Conservation (phyloP, 2,797 vertebrate genomes). For the Catharus ustulatus region DNA sequence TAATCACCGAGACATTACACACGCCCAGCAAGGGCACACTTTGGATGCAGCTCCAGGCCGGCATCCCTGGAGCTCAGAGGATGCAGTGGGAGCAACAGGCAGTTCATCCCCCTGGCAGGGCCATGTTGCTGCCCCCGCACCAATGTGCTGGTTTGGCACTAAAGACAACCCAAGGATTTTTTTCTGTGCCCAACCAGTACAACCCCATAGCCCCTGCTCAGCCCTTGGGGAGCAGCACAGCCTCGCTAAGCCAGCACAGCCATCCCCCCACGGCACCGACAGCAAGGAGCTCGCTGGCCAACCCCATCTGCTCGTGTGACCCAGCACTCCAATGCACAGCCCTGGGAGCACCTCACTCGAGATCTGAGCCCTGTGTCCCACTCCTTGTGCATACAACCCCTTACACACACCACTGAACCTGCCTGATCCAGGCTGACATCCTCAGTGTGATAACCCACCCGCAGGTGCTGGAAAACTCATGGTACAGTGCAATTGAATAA, state of each 20-base stretch:
- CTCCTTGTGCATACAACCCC: fast-evolving
- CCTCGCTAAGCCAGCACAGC: fast-evolving
- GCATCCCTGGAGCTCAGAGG: fast-evolving
- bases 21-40: background rate
- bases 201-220: fast-evolving
- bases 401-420: fast-evolving
- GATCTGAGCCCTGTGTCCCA: background rate
- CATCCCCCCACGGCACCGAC: fast-evolving
- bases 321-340: background rate
- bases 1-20: background rate
- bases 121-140: fast-evolving
- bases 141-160: too few relatives aligned
- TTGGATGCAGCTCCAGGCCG: fast-evolving
- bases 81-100: fast-evolving
- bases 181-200: too few relatives aligned
- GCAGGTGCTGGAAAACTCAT: background rate
- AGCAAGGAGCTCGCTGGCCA: background rate
- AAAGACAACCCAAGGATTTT: too few relatives aligned
- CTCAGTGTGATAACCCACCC: fast-evolving
- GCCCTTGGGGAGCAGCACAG: fast-evolving
- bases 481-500: background rate
- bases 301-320: fast-evolving
- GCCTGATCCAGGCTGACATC: background rate
- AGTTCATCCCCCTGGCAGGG: fast-evolving
- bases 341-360: fast-evolving